These are phyloP conservation scores for Acrobasis suavella DNA, from an alignment of 2,888 invertebrate genomes.

Conservation along the genomic window DNA sequence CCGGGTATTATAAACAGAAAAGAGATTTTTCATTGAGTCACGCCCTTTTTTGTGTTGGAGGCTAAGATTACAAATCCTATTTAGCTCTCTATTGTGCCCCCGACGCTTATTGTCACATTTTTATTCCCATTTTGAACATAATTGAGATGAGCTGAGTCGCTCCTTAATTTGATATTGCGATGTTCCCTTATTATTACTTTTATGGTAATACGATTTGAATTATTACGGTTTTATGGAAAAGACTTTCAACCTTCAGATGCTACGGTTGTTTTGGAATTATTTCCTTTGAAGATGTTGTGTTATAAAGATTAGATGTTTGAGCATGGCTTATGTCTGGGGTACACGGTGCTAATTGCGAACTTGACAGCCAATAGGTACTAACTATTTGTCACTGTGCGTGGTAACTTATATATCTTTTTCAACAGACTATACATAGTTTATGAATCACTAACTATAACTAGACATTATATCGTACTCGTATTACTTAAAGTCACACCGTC, in stretches of 20 bases:
- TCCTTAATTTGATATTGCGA: slow-evolving; percentile 63
- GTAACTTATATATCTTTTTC: too few species aligned
- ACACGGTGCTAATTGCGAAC: not conserved
- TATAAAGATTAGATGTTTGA: slow-evolving; percentile 4
- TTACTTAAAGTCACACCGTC: too few species aligned
- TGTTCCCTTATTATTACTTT: slow-evolving; percentile 60
- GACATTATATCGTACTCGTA: too few species aligned
- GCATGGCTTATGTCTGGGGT: slow-evolving; percentile 15
- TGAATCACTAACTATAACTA: too few species aligned
- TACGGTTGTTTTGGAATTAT: slow-evolving; percentile 31
- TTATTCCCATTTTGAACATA: slow-evolving; percentile 64
- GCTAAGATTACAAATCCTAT: slow-evolving; percentile 68
- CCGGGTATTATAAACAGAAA: slow-evolving; percentile 65
- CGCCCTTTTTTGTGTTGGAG: slow-evolving; percentile 56
- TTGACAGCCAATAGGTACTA: not conserved
- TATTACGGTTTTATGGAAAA: slow-evolving; percentile 33
- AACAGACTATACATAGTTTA: too few species aligned
- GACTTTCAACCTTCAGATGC: slow-evolving; percentile 33
- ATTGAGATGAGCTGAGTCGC: slow-evolving; percentile 64
- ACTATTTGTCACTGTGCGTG: not conserved
- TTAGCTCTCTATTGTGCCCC: slow-evolving; percentile 56
- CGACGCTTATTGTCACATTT: slow-evolving; percentile 57
- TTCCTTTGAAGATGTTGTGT: slow-evolving; percentile 20
- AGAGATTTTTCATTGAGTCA: slow-evolving; percentile 70
- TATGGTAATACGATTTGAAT: slow-evolving; percentile 43